Evolutionary conservation across 2,113 vertebrate genomes (phyloP), one percentile per base, ranked within the genome.

Genomic region (Coreoperca whiteheadi): DNA sequence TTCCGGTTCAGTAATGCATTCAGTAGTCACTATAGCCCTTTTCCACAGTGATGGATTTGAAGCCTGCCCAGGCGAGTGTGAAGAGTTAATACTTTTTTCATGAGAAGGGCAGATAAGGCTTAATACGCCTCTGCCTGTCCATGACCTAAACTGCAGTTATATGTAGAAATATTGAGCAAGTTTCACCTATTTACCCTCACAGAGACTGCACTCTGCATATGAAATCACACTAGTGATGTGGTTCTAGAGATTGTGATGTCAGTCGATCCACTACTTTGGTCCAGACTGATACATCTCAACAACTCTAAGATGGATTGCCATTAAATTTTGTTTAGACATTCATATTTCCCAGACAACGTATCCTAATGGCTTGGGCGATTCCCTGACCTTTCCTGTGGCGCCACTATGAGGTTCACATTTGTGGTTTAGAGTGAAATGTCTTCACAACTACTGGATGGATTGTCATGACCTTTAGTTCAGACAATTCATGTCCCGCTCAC

Each of bases 41-140:
- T 69, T 56, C 12, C 51, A 25, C 64, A 23, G 61, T 69, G 32
- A 84, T 65, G 63, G 63, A 63, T 72, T 53, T 59, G 56, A 79
- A 66, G 46, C 53, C 57, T 60, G 61, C 46, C 25, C 39, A 65
- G n/a, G 12, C 14, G 18, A 76, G 56, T 75, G 57, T 63, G 54
- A 53, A 69, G 63, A 68, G 21, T 73, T 69, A 51, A 72, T 74
- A 18, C 0, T 50, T 30, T 67, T 72, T 46, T 60, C 30, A 73
- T 1, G 1, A 74, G 74, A 68, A 43, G 43, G 8, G 16, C 20
- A 16, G 34, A 81, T 75, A 28, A n/a, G 53, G 25, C 39, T 53
- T 72, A 57, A 41, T 37, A 30, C 18, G 34, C 51, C n/a, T 61
- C 65, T 20, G 43, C 64, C 32, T 25, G 51, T 30, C 56, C 77